phyloP scores from a whole-genome alignment of 2,888 invertebrate species.

The Cylloceria caligata region DNA sequence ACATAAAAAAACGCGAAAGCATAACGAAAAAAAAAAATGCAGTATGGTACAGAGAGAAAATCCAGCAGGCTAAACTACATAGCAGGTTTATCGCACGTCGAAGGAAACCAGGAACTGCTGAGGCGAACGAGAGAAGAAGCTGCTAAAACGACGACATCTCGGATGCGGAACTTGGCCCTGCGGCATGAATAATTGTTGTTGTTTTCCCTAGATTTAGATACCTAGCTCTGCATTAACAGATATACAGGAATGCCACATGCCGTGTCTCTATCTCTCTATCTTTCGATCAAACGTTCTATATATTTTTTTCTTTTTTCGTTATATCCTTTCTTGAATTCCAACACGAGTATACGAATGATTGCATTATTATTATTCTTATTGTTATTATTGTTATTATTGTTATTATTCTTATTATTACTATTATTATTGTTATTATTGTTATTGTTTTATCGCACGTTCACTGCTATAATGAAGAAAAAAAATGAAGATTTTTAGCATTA shows the following conservation, averaged over 20 bases:
- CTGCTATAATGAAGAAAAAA: constrained; percentile 15
- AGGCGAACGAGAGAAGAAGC: constrained; percentile 27
- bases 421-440: too few relatives aligned
- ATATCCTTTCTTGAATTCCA: constrained; percentile 51
- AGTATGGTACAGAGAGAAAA: constrained; percentile 42
- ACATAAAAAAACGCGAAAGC: constrained; percentile 60
- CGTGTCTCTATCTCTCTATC: constrained; percentile 72
- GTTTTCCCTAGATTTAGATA: constrained; percentile 83
- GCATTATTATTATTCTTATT: too few relatives aligned
- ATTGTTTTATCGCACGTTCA: constrained; percentile 68
- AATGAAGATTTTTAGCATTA: background rate
- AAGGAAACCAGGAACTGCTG: constrained; percentile 25
- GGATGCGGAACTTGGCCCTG: constrained; percentile 76
- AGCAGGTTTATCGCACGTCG: constrained; percentile 57
- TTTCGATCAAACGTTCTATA: constrained; percentile 63
- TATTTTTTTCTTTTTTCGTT: constrained; percentile 66
- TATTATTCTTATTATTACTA: too few relatives aligned
- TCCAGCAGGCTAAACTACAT: constrained; percentile 50
- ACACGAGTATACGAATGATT: constrained; percentile 69
- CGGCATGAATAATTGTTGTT: constrained; percentile 84
- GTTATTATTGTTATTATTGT: too few relatives aligned
- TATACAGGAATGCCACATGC: constrained; percentile 83
- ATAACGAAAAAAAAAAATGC: constrained; percentile 38
- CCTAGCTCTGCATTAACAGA: constrained; percentile 84
- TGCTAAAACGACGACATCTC: constrained; percentile 46